Conservation (phyloP, 2,888 invertebrate species). For the Heteromurus nitidus region DNA sequence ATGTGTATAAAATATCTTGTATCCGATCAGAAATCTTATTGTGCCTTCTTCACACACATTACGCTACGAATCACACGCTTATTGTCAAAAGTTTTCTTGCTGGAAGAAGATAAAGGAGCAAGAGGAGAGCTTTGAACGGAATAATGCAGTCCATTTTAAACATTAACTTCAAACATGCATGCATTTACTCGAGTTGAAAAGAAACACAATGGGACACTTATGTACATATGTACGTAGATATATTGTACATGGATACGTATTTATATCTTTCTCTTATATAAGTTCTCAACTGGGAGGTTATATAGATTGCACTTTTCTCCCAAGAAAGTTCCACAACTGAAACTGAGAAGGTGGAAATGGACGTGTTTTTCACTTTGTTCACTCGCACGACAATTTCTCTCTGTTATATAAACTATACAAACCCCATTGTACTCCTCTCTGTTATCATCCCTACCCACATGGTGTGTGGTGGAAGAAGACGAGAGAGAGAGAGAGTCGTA, state of each 20-base stretch:
- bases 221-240: too few relatives aligned
- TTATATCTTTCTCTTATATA: too few relatives aligned
- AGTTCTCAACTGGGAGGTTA: too few relatives aligned
- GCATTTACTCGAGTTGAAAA: neutral
- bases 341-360: constrained; percentile 30
- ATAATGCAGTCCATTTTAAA: constrained; percentile 30
- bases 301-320: too few relatives aligned
- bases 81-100: constrained; percentile 21
- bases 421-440: neutral
- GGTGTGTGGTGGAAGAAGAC: too few relatives aligned
- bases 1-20: neutral
- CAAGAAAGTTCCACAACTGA: constrained; percentile 8
- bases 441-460: constrained; percentile 29
- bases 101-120: constrained; percentile 38
- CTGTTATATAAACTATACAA: neutral
- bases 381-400: constrained; percentile 23
- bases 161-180: neutral
- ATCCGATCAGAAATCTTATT: constrained; percentile 28
- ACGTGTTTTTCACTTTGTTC: constrained; percentile 23
- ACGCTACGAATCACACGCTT: neutral
- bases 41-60: neutral
- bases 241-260: too few relatives aligned
- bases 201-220: constrained; percentile 1
- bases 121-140: constrained; percentile 2
- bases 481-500: neutral